These are phyloP conservation scores for Himalopsyche tibetana DNA, from an alignment of 2,888 invertebrate species.

Conservation along the genomic window DNA sequence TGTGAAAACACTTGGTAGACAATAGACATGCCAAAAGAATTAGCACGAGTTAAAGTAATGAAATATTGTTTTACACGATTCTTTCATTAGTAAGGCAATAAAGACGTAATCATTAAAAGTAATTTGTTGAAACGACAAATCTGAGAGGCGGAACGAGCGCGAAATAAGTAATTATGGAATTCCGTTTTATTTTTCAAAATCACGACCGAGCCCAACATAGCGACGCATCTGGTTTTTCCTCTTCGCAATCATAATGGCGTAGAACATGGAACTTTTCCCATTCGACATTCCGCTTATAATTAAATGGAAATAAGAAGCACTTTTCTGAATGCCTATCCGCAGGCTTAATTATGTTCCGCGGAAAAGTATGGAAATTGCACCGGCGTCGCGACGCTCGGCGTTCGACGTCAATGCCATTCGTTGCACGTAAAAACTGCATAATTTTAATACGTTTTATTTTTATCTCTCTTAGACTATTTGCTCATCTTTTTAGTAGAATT, in stretches of 20 bases:
- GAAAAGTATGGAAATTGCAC: slow-evolving; percentile 46
- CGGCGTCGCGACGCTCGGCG: slow-evolving; percentile 17
- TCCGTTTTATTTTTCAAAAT: slow-evolving; percentile 53
- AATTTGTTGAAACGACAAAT: slow-evolving; percentile 23
- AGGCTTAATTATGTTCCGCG: slow-evolving; percentile 54
- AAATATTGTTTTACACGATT: neutral
- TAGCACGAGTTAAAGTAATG: too few relatives aligned
- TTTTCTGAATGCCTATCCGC: slow-evolving; percentile 58
- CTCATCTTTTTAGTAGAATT: neutral
- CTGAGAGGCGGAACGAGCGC: slow-evolving; percentile 43
- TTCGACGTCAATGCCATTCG: slow-evolving; percentile 22
- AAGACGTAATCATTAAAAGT: slow-evolving; percentile 27
- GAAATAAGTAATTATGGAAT: slow-evolving; percentile 60
- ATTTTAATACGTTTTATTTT: slow-evolving; percentile 35
- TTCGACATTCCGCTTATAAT: slow-evolving; percentile 55
- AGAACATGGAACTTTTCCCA: slow-evolving; percentile 45
- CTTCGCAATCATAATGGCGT: slow-evolving; percentile 32
- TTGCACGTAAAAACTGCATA: slow-evolving; percentile 37
- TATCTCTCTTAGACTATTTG: slow-evolving; percentile 6
- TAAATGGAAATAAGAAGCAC: slow-evolving; percentile 59
- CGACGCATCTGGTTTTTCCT: neutral
- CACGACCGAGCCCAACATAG: slow-evolving; percentile 33
- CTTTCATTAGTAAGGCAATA: slow-evolving; percentile 11
- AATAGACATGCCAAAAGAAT: too few relatives aligned
- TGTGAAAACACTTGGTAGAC: too few relatives aligned